phyloP scores from a whole-genome alignment of 2,888 invertebrate species.

The Parelbella ahira region DNA sequence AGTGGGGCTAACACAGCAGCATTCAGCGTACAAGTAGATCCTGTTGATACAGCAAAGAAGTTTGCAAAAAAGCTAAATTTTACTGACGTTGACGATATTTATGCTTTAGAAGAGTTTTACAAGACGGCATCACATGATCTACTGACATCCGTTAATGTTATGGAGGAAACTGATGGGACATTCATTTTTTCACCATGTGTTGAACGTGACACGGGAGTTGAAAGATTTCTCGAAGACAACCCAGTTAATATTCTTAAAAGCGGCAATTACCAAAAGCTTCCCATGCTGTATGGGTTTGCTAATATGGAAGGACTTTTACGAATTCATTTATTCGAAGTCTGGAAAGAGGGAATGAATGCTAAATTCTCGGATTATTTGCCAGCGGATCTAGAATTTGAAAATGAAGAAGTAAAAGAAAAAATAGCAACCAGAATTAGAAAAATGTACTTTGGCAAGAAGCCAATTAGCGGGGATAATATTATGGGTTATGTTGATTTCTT shows the following conservation, averaged over 20 bases:
- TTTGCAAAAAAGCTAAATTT: constrained; percentile 34
- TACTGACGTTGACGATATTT: constrained; percentile 37
- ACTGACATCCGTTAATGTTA: constrained; percentile 31
- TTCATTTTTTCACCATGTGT: constrained; percentile 36
- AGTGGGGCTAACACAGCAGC: constrained; percentile 42
- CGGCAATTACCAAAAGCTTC: constrained; percentile 36
- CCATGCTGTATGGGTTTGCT: constrained; percentile 42
- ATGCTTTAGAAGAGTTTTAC: constrained; percentile 44
- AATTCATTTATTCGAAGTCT: constrained; percentile 34
- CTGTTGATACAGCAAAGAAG: constrained; percentile 42
- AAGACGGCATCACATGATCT: constrained; percentile 37
- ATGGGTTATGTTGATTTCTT: constrained; percentile 37
- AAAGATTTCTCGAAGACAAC: constrained; percentile 39
- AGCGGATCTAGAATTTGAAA: constrained; percentile 37
- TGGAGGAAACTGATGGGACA: constrained; percentile 30
- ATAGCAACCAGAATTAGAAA: constrained; percentile 37
- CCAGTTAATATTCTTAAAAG: constrained; percentile 41
- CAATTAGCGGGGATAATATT: constrained; percentile 32
- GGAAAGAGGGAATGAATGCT: constrained; percentile 45
- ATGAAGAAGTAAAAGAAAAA: constrained; percentile 33
- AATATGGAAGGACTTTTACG: constrained; percentile 42
- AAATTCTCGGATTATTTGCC: constrained; percentile 53
- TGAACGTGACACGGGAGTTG: constrained; percentile 32
- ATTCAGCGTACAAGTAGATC: constrained; percentile 42
- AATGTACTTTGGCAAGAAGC: constrained; percentile 46